phyloP scores from a whole-genome alignment of 2,797 vertebrate species.

The Peromyscus attwateri region DNA sequence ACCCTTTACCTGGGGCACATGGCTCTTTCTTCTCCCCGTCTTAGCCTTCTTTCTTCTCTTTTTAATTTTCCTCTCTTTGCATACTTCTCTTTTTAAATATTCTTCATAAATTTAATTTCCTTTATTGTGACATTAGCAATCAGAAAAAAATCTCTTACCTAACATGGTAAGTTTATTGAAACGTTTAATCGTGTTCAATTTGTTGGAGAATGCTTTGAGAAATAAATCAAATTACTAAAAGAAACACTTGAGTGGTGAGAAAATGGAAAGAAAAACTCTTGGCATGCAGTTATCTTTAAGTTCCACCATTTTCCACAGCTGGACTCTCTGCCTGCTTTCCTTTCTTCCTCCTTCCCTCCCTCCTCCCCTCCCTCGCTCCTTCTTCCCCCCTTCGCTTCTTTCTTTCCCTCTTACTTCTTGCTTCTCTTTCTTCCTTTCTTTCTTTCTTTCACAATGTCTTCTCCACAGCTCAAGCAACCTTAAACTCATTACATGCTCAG shows the following conservation, averaged over 20 bases:
- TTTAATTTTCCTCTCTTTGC: neutral
- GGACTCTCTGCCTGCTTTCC: neutral
- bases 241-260: neutral
- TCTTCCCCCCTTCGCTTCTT: too few species aligned
- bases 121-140: too few species aligned
- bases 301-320: neutral
- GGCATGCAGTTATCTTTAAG: neutral
- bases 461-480: neutral
- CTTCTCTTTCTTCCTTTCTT: too few species aligned
- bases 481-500: neutral
- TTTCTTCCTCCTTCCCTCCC: neutral
- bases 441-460: neutral
- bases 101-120: too few species aligned
- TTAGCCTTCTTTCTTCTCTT: neutral
- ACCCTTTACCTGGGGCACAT: neutral
- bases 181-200: neutral
- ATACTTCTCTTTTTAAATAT: too few species aligned
- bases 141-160: too few species aligned
- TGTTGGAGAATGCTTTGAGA: neutral
- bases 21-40: too few species aligned
- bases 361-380: neutral
- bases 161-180: neutral
- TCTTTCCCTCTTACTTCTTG: too few species aligned
- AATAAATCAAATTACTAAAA: neutral
- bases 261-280: neutral